These are phyloP conservation scores for Heptranchias perlo DNA, from an alignment of 2,113 vertebrate genomes.

Conservation along the genomic window DNA sequence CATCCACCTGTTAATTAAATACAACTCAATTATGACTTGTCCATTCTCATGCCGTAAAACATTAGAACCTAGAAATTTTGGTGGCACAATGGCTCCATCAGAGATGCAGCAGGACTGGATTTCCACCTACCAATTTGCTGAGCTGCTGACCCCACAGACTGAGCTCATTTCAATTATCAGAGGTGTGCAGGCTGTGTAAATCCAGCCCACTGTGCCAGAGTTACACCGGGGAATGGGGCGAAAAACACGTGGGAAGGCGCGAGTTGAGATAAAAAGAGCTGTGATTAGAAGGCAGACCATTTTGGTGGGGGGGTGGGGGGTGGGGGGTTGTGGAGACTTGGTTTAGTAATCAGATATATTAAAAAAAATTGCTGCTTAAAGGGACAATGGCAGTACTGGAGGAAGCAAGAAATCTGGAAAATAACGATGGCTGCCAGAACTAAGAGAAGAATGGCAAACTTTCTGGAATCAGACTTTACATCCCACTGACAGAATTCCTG, in stretches of 20 bases:
- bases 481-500: neutral
- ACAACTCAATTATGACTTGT: neutral
- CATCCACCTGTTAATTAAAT: constrained; percentile 57
- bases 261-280: too few relatives aligned
- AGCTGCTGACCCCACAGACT: too few relatives aligned
- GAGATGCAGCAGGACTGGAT: neutral
- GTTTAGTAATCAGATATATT: too few relatives aligned
- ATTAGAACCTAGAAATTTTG: neutral
- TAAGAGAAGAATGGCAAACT: neutral
- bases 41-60: neutral
- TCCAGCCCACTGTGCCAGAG: neutral
- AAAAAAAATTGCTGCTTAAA: too few relatives aligned
- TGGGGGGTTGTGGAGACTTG: too few relatives aligned
- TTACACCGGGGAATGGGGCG: too few relatives aligned
- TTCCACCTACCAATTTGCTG: neutral
- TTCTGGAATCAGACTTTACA: neutral
- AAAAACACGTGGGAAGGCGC: too few relatives aligned
- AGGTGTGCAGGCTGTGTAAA: neutral
- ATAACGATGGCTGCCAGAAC: neutral
- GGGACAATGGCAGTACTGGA: too few relatives aligned
- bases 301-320: too few relatives aligned
- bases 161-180: neutral
- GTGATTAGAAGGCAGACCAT: too few relatives aligned
- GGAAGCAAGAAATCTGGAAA: neutral
- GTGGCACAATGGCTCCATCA: neutral